Conservation (phyloP, 2,888 invertebrate species). For the Cryptops parisi region DNA sequence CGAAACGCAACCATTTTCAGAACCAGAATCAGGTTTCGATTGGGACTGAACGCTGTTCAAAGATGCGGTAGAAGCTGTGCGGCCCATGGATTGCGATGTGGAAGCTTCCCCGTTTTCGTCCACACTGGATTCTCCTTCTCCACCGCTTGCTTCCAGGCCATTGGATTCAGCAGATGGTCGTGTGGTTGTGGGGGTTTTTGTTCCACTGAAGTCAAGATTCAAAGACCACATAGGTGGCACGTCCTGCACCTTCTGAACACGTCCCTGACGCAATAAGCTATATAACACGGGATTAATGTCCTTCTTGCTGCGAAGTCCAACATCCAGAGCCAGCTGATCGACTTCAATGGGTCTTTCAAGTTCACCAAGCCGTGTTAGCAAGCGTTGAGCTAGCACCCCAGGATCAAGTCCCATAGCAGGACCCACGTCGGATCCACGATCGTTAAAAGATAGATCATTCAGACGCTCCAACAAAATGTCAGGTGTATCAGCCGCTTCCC, state of each 20-base stretch:
- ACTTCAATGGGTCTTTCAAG: conserved; percentile 12
- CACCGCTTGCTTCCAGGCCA: conserved; percentile 12
- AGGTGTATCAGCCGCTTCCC: conserved; percentile 12
- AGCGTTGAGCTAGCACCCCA: conserved; percentile 7
- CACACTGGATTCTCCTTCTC: neutral
- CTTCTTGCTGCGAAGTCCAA: conserved; percentile 22
- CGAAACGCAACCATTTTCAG: neutral
- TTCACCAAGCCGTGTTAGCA: conserved; percentile 10
- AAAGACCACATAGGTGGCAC: conserved; percentile 13
- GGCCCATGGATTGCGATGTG: neutral
- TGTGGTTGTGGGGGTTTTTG: neutral
- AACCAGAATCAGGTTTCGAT: conserved; percentile 7
- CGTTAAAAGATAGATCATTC: conserved; percentile 8
- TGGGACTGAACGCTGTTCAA: conserved; percentile 8
- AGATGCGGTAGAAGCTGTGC: conserved; percentile 2
- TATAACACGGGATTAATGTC: conserved; percentile 25
- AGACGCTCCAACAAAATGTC: conserved; percentile 8
- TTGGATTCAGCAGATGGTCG: neutral
- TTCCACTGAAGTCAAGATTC: neutral
- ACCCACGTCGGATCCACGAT: conserved; percentile 6
- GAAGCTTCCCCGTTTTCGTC: neutral
- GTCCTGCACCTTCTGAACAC: conserved; percentile 12
- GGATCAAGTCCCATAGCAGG: conserved; percentile 11
- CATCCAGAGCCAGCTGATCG: conserved; percentile 21
- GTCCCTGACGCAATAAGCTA: conserved; percentile 13